Conservation (phyloP, 2,113 vertebrate species). For the Rhynchomys soricoides region DNA sequence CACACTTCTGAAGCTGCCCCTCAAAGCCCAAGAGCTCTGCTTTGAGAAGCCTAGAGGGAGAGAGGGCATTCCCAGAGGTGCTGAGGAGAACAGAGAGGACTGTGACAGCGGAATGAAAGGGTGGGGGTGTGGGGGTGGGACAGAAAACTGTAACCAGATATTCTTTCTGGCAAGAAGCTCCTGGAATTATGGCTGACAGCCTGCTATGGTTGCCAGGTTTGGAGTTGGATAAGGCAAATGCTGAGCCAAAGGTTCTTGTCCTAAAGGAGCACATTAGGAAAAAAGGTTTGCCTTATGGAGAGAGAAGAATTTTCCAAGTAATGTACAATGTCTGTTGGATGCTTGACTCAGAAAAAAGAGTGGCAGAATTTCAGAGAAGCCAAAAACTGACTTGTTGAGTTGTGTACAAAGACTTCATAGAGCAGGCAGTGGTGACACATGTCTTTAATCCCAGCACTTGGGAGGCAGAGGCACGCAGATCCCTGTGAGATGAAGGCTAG, state of each 20-base stretch:
- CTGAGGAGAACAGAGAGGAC: background rate
- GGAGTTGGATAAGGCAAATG: background rate
- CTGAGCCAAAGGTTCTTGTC: background rate
- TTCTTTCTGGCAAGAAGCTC: background rate
- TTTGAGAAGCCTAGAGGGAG: background rate
- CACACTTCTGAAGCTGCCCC: background rate
- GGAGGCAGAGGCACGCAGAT: background rate
- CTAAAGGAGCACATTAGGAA: background rate
- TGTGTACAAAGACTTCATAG: background rate
- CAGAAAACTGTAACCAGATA: background rate
- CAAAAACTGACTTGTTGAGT: background rate
- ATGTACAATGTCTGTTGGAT: background rate
- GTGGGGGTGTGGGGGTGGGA: fast-evolving
- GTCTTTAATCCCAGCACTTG: background rate
- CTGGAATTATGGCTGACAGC: background rate
- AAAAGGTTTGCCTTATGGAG: background rate
- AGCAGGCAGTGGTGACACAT: background rate
- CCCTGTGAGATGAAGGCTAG: background rate
- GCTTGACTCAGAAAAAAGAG: background rate
- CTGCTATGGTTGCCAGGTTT: background rate
- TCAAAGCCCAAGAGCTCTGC: background rate
- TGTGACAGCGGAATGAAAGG: background rate
- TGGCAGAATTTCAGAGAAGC: background rate
- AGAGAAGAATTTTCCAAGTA: background rate
- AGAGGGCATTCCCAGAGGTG: background rate